Evolutionary conservation across 2,113 vertebrate species (phyloP), one percentile per base, ranked within the genome.

Genomic region (Erpornis zantholeuca): DNA sequence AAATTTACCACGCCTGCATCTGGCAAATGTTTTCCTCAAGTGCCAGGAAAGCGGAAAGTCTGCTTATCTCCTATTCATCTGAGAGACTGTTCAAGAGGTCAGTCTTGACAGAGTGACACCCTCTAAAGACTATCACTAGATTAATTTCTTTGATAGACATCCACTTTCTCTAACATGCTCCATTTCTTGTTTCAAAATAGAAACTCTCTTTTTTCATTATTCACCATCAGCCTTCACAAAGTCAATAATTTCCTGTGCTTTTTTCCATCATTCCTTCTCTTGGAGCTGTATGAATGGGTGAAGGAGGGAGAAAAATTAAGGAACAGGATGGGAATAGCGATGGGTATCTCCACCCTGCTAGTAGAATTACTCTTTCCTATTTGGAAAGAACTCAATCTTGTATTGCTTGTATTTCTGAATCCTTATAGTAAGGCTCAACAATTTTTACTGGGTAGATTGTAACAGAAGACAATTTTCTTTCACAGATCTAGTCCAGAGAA

Each of bases 1-100:
- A 85, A 89, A 93, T 90, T 92, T 68, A 81, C 85, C 83, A 71
- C 50, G 88, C 31, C 50, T 86, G 45, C 86, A 94, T 86, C 87
- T 88, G 88, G 86, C 82, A 95, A 93, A 88, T 28, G 49, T 92
- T 95, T 68, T 91, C 82, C 91, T 82, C 86, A 94, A 95, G 92
- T 94, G 85, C 64, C 80, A 96, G 80, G 82, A 69, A 90, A 92
- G 65, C 10, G 9, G 69, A 79, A 97, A 86, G 68, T 90, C 65
- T 88, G 69, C 36, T 94, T 95, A 71, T 90, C 40, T 38, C 70
- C 82, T 86, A 75, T 83, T 93, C 92, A 94, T 81, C 40, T 33
- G 38, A 96, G 64, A 86, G 70, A 69, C 28, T 86, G 85, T 9
- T 94, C 79, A 92, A 88, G 88, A 90, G 85, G 92, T 97, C 82